These are phyloP conservation scores for Meloe dianella DNA, from an alignment of 2,888 invertebrate genomes.

Conservation along the genomic window DNA sequence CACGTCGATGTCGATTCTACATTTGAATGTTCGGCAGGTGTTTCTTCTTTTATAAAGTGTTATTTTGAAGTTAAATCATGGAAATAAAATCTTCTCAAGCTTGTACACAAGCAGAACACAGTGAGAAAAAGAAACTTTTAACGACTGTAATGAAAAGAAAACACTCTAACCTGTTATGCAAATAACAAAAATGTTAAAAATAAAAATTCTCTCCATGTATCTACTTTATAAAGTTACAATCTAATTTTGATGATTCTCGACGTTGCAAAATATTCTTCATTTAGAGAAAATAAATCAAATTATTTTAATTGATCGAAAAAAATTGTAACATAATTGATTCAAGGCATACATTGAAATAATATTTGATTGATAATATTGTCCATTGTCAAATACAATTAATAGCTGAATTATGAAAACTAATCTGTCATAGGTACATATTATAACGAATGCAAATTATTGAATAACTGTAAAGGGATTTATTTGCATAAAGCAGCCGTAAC, in stretches of 20 bases:
- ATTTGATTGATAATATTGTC: slow-evolving; percentile 5
- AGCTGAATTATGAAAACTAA: neutral
- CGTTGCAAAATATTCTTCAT: neutral
- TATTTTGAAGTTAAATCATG: slow-evolving; percentile 43
- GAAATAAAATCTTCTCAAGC: slow-evolving; percentile 40
- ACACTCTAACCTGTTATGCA: slow-evolving; percentile 39
- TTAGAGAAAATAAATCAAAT: neutral
- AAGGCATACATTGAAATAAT: neutral
- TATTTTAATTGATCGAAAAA: neutral
- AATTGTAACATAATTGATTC: neutral
- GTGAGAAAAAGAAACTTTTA: slow-evolving; percentile 45
- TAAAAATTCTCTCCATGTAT: slow-evolving; percentile 28
- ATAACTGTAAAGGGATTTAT: slow-evolving; percentile 40
- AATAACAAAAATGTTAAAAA: slow-evolving; percentile 30
- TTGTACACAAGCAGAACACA: slow-evolving; percentile 22
- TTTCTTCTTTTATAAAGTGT: slow-evolving; percentile 37
- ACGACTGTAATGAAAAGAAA: slow-evolving; percentile 47
- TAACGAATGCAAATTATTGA: slow-evolving; percentile 15
- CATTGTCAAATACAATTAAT: neutral
- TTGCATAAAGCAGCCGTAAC: slow-evolving; percentile 46
- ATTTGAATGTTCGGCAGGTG: slow-evolving; percentile 25
- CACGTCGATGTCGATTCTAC: neutral
- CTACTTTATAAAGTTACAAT: slow-evolving; percentile 32
- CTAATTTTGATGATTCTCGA: slow-evolving; percentile 15
- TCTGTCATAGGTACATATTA: neutral